Base-by-base conservation (phyloP, 2,797 vertebrate species). In the Semotilus atromaculatus region DNA sequence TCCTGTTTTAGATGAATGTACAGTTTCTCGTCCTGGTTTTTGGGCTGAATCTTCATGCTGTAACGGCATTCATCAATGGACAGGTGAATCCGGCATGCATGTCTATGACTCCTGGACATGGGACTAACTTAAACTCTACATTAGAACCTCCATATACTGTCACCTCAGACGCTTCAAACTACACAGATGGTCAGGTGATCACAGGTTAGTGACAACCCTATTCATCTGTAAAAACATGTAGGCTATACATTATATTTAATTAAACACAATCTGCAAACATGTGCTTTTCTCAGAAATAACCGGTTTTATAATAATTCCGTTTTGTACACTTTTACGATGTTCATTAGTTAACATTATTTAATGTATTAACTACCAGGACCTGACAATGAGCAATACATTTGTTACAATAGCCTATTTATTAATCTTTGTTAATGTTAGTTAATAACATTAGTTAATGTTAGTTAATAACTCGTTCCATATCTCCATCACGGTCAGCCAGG, bases 181-280 rank as follows among this genome's bases (percentile, higher is more conserved):
- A 90, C 80, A 62, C 36, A 3, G 60, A 60, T 51, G 86, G 88
- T 58, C 86, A 90, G 26, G 62, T 85, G 70, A 90, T 93, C 68
- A 86, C 36, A 91, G 91, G 90, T 91, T 82, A 78, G 53, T 67
- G 23, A 70, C 23, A 53, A 62, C 11, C 14, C 14, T 14, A 31
- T 64, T 31, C 26, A 72, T 26, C 23, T 36, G 23, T 31, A 43
- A 62, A 62, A 43, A 43, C 23, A 62, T 40, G 10, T 6, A n/a
- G n/a, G n/a, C n/a, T n/a, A 29, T 7, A 3, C 13, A 29, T 64
- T 45, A 10, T 19, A 21, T 62, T 18, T 29, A 18, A 78, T 43
- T 18, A 64, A 31, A 64, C 7, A 78, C 4, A 21, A 1, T 72
- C 43, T 48, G 43, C 43, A 19, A 45, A 72, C 43, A 29, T 10